Conservation (phyloP, 2,888 invertebrate genomes). For the Drosophila greeni region DNA sequence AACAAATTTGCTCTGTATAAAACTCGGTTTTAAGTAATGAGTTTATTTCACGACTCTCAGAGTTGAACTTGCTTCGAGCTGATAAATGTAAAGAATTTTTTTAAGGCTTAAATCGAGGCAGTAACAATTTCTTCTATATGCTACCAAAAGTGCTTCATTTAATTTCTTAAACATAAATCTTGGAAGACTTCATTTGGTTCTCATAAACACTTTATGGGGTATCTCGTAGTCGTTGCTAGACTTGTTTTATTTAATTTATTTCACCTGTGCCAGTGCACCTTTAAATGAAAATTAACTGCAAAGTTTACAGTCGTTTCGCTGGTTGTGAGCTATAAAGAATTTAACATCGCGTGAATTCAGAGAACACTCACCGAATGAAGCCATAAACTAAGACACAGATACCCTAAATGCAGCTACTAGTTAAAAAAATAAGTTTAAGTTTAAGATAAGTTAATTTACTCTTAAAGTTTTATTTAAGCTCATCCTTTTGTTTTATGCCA, state of each 20-base stretch:
- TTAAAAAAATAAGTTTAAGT: too few species aligned
- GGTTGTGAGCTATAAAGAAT: conserved; percentile 51
- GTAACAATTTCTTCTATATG: neutral
- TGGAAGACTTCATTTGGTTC: neutral
- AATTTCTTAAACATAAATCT: neutral
- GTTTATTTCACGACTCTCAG: conserved; percentile 1
- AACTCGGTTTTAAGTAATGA: conserved; percentile 4
- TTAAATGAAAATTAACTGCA: conserved; percentile 32
- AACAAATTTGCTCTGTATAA: too few species aligned
- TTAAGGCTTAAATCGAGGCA: too few species aligned
- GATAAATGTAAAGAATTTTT: neutral
- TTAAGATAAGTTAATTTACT: neutral
- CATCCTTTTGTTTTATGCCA: neutral
- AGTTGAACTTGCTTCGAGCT: neutral
- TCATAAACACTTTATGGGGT: neutral
- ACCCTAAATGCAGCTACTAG: neutral
- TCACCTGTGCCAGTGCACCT: neutral
- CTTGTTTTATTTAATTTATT: conserved; percentile 5
- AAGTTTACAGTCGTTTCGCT: conserved; percentile 31
- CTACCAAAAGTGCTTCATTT: neutral
- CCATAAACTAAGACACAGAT: neutral
- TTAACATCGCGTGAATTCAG: conserved; percentile 45
- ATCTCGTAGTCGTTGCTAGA: neutral
- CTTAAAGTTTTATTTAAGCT: neutral
- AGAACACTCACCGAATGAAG: neutral